Conservation (phyloP, 2,888 invertebrate genomes). For the Drosophila recens region DNA sequence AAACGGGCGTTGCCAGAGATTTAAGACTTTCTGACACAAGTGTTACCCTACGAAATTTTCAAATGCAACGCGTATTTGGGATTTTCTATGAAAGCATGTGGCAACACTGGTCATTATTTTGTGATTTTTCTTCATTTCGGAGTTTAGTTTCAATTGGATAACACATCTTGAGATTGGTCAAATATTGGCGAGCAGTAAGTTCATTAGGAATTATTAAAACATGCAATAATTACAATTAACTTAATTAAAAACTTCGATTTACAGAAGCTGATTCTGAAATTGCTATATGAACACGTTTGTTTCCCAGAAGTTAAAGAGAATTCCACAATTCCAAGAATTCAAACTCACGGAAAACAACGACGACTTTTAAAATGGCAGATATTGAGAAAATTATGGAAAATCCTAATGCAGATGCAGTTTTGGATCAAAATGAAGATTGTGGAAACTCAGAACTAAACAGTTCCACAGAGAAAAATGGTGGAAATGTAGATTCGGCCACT, state of each 20-base stretch:
- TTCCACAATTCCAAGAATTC: neutral
- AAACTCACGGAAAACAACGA: neutral
- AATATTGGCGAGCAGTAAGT: neutral
- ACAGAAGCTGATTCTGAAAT: neutral
- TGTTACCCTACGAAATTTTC: neutral
- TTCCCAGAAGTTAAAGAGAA: neutral
- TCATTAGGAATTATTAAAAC: no score
- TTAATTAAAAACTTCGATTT: neutral
- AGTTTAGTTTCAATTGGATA: neutral
- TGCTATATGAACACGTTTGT: neutral
- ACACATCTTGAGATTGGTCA: neutral
- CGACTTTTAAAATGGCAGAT: neutral
- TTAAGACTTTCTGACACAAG: neutral
- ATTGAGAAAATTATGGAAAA: neutral
- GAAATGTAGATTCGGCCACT: neutral
- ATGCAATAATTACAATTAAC: no score
- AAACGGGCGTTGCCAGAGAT: neutral
- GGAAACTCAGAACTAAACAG: neutral
- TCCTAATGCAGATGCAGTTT: neutral
- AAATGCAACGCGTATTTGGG: neutral
- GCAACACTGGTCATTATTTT: neutral
- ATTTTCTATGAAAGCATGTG: neutral
- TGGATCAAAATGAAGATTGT: neutral
- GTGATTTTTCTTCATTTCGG: neutral
- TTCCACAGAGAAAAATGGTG: neutral